Percentiles rank a stretch among this genome's conserved stretches.
Conservation (phyloP, 2,888 invertebrate species). For the Steinernema hermaphroditum region DNA sequence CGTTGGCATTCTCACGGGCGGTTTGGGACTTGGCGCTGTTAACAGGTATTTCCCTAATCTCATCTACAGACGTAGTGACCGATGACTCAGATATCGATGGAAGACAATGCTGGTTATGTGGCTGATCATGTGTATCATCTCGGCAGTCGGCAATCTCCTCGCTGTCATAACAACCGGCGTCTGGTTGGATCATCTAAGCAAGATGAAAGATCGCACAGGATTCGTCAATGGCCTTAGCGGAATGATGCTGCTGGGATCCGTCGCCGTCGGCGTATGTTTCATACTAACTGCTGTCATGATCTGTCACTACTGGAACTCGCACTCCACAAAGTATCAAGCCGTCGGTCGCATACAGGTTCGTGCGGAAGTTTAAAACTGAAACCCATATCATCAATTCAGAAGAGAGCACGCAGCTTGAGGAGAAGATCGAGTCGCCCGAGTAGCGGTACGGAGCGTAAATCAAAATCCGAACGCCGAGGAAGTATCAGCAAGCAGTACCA, state of each 20-base stretch:
- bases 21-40: constrained; percentile 63
- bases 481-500: constrained; percentile 29
- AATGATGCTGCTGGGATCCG: constrained; percentile 61
- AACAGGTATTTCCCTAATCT: constrained; percentile 45
- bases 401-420: constrained; percentile 52
- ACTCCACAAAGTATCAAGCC: constrained; percentile 61
- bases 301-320: constrained; percentile 65
- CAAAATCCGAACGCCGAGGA: constrained; percentile 9
- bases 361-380: not conserved
- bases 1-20: constrained; percentile 61
- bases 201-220: constrained; percentile 62
- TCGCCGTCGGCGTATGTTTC: constrained; percentile 63
- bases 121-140: constrained; percentile 62
- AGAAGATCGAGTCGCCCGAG: constrained; percentile 53
- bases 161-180: constrained; percentile 63
- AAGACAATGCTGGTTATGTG: constrained; percentile 62
- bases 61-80: not conserved
- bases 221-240: constrained; percentile 62
- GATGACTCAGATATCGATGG: constrained; percentile 54
- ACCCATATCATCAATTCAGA: constrained; percentile 41
- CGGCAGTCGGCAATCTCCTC: constrained; percentile 60
- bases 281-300: constrained; percentile 64
- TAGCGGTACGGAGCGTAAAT: constrained; percentile 46
- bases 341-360: constrained; percentile 59
- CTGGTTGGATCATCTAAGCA: constrained; percentile 64